A percentile compares a stretch with the other conserved stretches of the same genome.
phyloP scores from a whole-genome alignment of 2,113 vertebrate genomes.

The Lethenteron reissneri region DNA sequence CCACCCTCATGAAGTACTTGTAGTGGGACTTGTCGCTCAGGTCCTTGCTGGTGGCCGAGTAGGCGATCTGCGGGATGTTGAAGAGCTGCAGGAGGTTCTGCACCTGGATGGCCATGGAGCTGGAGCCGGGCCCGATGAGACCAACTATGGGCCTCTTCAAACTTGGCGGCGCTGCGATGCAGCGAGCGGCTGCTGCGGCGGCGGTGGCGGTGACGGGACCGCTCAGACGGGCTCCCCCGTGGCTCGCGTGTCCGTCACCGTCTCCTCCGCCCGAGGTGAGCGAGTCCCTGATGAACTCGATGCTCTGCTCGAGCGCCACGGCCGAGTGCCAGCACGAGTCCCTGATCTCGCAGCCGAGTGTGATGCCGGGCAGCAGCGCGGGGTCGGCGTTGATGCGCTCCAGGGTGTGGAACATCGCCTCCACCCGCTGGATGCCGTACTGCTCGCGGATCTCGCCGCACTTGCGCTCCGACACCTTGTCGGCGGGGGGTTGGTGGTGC shows the following conservation, averaged over 20 bases:
- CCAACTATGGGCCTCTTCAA: slow-evolving; percentile 80
- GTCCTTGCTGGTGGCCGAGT: slow-evolving; percentile 92
- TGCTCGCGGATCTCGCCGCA: slow-evolving; percentile 92
- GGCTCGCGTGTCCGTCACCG: not conserved
- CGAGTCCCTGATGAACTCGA: slow-evolving; percentile 94
- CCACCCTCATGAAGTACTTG: slow-evolving; percentile 89
- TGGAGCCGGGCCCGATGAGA: slow-evolving; percentile 91
- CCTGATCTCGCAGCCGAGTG: slow-evolving; percentile 81
- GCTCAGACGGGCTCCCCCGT: too few relatives aligned
- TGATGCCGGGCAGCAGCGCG: slow-evolving; percentile 72
- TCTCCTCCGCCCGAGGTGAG: slow-evolving; percentile 88
- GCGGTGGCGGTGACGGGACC: too few relatives aligned
- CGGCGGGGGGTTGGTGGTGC: slow-evolving; percentile 85
- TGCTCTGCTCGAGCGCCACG: slow-evolving; percentile 91
- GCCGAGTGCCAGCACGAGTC: slow-evolving; percentile 98
- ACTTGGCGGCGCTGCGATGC: slow-evolving; percentile 15
- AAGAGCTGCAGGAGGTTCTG: slow-evolving; percentile 93
- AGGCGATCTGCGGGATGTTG: slow-evolving; percentile 94
- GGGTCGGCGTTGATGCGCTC: slow-evolving; percentile 84
- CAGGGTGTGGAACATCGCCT: slow-evolving; percentile 94
- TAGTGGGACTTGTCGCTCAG: slow-evolving; percentile 91
- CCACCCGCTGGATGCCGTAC: slow-evolving; percentile 91
- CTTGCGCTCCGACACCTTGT: slow-evolving; percentile 81
- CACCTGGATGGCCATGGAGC: slow-evolving; percentile 94
- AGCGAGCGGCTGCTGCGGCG: too few relatives aligned